Percentiles rank a stretch among this genome's conserved stretches.
These are phyloP conservation scores for Drosophila stalkeri DNA, from an alignment of 2,888 invertebrate species.

Conservation along the genomic window DNA sequence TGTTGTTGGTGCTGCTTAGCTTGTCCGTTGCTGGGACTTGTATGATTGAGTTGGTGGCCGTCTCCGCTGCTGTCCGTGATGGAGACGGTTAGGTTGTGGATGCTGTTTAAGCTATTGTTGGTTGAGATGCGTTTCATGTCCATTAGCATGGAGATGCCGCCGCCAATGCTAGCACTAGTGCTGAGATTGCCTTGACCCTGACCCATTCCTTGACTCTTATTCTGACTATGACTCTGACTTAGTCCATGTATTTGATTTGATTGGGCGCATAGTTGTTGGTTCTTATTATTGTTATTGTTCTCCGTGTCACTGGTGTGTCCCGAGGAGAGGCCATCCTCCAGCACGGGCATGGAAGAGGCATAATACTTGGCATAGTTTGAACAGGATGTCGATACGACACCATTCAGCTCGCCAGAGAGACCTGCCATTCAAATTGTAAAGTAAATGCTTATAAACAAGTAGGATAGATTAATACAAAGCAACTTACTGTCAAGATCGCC, in stretches of 20 bases:
- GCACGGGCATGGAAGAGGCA: constrained; percentile 93
- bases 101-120: constrained; percentile 82
- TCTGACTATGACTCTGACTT: constrained; percentile 11
- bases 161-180: constrained; percentile 64
- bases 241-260: constrained; percentile 12
- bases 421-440: constrained; percentile 74
- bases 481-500: constrained; percentile 92
- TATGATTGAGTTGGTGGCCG: constrained; percentile 56
- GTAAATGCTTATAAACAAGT: too few relatives aligned
- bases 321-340: constrained; percentile 97
- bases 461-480: neutral
- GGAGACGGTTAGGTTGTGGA: constrained; percentile 74
- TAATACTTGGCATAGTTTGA: constrained; percentile 89
- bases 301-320: constrained; percentile 96
- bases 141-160: constrained; percentile 84
- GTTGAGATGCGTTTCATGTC: constrained; percentile 83
- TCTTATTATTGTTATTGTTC: constrained; percentile 75
- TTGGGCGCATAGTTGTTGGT: constrained; percentile 49
- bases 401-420: constrained; percentile 86
- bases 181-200: constrained; percentile 54
- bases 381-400: constrained; percentile 87
- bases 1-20: constrained; percentile 33
- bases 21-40: constrained; percentile 80
- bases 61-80: constrained; percentile 67
- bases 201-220: constrained; percentile 10